These are phyloP conservation scores for Dasysyrphus albostriatus DNA, from an alignment of 2,888 invertebrate genomes.

Conservation along the genomic window DNA sequence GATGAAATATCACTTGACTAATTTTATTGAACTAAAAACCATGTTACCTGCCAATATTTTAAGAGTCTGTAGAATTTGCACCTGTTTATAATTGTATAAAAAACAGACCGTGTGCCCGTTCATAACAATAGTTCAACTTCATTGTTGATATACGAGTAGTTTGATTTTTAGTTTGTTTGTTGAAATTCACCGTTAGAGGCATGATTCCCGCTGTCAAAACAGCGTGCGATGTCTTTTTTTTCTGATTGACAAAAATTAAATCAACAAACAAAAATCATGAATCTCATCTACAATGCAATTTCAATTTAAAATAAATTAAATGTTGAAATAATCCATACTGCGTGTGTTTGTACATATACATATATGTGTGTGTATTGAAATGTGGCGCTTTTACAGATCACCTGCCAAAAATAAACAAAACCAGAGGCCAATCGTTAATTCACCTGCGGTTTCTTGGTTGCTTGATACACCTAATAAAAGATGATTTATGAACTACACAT, in stretches of 20 bases:
- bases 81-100: too few species aligned
- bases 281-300: background rate
- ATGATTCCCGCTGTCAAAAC: too few species aligned
- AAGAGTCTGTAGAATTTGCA: too few species aligned
- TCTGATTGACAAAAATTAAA: background rate
- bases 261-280: conserved; percentile 5
- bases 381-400: conserved; percentile 42
- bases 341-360: too few species aligned
- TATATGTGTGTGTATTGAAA: background rate
- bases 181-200: too few species aligned
- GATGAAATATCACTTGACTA: background rate
- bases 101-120: too few species aligned
- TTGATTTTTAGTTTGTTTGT: too few species aligned
- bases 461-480: conserved; percentile 59
- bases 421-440: conserved; percentile 35
- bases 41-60: too few species aligned
- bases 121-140: too few species aligned
- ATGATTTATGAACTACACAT: conserved; percentile 57
- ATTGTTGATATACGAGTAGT: too few species aligned
- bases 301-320: background rate
- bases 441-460: conserved; percentile 50
- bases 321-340: background rate
- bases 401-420: conserved; percentile 65
- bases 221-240: background rate
- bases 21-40: too few species aligned